phyloP scores from a whole-genome alignment of 2,113 vertebrate species.

The Pseudonaja textilis region DNA sequence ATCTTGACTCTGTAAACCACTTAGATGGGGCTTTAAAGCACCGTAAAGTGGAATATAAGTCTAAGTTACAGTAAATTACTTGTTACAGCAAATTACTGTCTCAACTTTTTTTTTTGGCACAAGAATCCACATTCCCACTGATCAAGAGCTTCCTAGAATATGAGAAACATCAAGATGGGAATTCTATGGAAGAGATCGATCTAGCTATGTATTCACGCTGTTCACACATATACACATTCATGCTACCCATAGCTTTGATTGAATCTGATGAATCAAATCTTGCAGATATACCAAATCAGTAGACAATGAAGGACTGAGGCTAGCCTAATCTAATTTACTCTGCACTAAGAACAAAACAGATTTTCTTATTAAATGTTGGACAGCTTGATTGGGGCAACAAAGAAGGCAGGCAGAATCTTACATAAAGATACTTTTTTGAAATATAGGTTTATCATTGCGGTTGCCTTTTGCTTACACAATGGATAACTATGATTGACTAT shows the following conservation, averaged over 20 bases:
- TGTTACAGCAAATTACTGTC: not conserved
- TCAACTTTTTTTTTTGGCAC: not conserved
- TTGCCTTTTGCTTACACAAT: slow-evolving; percentile 32
- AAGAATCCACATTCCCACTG: not conserved
- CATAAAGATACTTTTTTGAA: not conserved
- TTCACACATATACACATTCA: not conserved
- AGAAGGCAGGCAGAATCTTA: not conserved
- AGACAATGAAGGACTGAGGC: not conserved
- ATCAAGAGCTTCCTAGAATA: not conserved
- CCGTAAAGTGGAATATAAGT: no score
- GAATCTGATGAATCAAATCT: not conserved
- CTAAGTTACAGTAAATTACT: not conserved
- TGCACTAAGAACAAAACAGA: not conserved
- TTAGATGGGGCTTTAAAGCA: no score
- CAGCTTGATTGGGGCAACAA: not conserved
- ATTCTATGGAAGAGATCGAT: not conserved
- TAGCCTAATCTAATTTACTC: not conserved
- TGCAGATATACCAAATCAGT: not conserved
- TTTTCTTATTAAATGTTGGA: not conserved
- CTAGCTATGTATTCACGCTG: not conserved
- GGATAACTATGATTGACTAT: slow-evolving; percentile 22
- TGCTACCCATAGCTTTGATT: not conserved
- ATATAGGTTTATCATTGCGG: not conserved
- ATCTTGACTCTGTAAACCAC: no score
- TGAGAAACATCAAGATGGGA: not conserved